Percentiles rank a stretch among this genome's conserved stretches.
These are phyloP conservation scores for Tiliacea citrago DNA, from an alignment of 2,888 invertebrate species.

Conservation along the genomic window DNA sequence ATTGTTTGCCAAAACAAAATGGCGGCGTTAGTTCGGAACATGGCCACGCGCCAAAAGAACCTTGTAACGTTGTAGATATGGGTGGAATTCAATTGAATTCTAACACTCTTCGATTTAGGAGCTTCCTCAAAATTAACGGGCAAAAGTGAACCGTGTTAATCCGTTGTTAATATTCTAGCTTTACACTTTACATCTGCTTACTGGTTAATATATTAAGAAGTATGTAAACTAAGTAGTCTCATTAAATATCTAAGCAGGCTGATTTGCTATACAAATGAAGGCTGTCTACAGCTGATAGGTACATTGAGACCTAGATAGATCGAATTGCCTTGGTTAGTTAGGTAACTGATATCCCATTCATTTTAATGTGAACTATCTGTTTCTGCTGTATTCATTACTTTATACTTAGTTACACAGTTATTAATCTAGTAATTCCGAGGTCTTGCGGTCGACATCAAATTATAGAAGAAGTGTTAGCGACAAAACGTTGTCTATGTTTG, in stretches of 20 bases:
- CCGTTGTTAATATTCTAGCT: neutral
- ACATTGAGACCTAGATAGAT: constrained; percentile 44
- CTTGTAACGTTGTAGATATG: neutral
- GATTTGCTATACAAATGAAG: constrained; percentile 33
- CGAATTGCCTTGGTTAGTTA: constrained; percentile 45
- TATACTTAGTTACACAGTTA: constrained; percentile 1
- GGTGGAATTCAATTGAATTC: neutral
- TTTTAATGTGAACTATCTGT: constrained; percentile 10
- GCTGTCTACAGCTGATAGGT: constrained; percentile 14
- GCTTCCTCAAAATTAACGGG: too few species aligned
- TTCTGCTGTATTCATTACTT: constrained; percentile 5
- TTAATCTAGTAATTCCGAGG: neutral
- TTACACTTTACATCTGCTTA: neutral
- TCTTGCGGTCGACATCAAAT: neutral
- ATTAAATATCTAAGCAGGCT: constrained; percentile 26
- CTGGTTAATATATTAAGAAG: neutral
- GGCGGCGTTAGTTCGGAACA: neutral
- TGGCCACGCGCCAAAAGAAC: neutral
- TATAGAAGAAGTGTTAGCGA: neutral
- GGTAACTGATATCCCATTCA: constrained; percentile 38
- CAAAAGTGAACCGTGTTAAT: neutral
- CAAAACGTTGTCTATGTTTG: neutral
- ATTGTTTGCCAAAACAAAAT: neutral
- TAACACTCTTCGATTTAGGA: neutral
- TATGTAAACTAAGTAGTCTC: constrained; percentile 7